Conservation (phyloP, 2,797 vertebrate genomes). For the Microctenopoma steveboyesi region DNA sequence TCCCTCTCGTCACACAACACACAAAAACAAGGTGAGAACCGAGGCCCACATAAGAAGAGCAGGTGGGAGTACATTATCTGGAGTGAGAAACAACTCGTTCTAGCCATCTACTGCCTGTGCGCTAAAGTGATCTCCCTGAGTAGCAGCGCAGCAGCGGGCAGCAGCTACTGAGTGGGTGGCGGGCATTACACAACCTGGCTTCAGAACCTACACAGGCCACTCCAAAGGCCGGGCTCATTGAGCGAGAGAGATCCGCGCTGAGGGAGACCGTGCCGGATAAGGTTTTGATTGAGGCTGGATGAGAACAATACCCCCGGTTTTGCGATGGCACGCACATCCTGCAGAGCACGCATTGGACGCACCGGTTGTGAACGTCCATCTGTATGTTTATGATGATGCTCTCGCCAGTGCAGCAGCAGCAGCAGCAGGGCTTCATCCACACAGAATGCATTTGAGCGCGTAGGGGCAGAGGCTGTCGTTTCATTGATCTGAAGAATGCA, state of each 20-base stretch:
- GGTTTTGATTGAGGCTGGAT: slow-evolving; percentile 63
- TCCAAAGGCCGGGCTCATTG: slow-evolving; percentile 67
- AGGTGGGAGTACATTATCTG: slow-evolving; percentile 83
- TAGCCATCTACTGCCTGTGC: slow-evolving; percentile 70
- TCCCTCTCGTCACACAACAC: slow-evolving; percentile 70
- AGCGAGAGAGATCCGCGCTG: slow-evolving; percentile 49
- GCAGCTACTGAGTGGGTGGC: slow-evolving; percentile 78
- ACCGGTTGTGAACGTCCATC: slow-evolving; percentile 36
- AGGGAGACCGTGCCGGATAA: slow-evolving; percentile 52
- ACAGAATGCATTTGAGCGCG: neutral
- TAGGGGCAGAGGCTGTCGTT: neutral
- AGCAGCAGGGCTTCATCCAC: neutral
- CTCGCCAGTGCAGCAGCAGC: slow-evolving; percentile 4
- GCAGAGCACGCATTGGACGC: slow-evolving; percentile 25
- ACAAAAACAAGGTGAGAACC: slow-evolving; percentile 71
- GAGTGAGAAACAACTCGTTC: slow-evolving; percentile 80
- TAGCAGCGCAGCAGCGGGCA: slow-evolving; percentile 75
- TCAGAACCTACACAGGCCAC: slow-evolving; percentile 82
- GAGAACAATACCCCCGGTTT: slow-evolving; percentile 44
- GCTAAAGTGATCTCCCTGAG: slow-evolving; percentile 76
- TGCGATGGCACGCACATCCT: slow-evolving; percentile 39
- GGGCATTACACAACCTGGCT: slow-evolving; percentile 82
- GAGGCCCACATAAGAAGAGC: slow-evolving; percentile 78
- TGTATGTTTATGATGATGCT: slow-evolving; percentile 17
- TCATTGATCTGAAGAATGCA: neutral